Base-by-base conservation (phyloP, 2,797 vertebrate species). In the Acanthis flammea region DNA sequence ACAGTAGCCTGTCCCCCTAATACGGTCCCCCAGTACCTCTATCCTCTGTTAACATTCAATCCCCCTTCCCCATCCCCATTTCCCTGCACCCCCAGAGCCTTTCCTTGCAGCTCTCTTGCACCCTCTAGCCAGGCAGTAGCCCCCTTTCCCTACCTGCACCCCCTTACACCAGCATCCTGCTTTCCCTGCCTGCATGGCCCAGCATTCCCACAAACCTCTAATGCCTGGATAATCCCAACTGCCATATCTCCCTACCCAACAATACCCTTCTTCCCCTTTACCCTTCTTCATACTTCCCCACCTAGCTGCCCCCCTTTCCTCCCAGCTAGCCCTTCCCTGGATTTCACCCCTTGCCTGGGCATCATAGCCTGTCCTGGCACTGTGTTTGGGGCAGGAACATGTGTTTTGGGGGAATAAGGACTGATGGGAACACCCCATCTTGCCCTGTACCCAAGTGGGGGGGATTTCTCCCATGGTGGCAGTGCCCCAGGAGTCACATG, bases 401-500 rank as follows among this genome's bases (percentile, higher is more conserved):
- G 58, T 2, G 7, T 45, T 91, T 55, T 60, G 41, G 7, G 44
- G 25, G 27, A 12, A 48, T 4, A 27, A 66, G 27, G 44, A 62
- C 0, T 21, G 28, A 37, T 45, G 37, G 12, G 5, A 25, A 48
- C 11, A 35, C 28, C 14, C 16, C 66, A 19, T 65, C 58, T 45
- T 81, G 47, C 39, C 60, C 11, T 1, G 1, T 63, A 9, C 27
- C 35, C 42, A 27, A 5, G 62, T 9, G 0, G 9, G 17, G 62
- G 50, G 22, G 2, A 48, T 70, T 76, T 79, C 25, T 90, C 27
- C 45, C 15, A 0, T 47, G 9, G 47, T 70, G 82, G 60, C 47
- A 42, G 47, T 1, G 9, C 83, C 51, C 76, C 55, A 76, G 55
- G 44, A 82, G 51, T 68, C 0, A 0, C 39, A 12, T 3, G 0